Percentiles rank a stretch among this genome's conserved stretches.
Conservation (phyloP, 2,113 vertebrate genomes). For the Phocoena phocoena region DNA sequence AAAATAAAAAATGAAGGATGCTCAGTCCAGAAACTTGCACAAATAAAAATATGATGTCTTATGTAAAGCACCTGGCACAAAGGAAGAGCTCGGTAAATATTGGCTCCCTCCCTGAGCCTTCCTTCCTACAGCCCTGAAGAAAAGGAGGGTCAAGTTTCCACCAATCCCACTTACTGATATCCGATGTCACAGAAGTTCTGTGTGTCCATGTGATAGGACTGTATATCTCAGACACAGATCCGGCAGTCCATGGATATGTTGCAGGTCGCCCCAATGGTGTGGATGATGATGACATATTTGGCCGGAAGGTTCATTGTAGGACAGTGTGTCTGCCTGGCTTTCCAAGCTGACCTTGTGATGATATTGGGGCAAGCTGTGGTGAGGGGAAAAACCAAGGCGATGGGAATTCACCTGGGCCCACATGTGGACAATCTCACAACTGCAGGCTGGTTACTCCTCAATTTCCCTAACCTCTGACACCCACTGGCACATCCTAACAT, state of each 20-base stretch:
- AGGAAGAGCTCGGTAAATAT: not conserved
- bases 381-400: not conserved
- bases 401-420: not conserved
- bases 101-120: not conserved
- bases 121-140: not conserved
- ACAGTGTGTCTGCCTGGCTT: conserved; percentile 71
- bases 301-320: conserved; percentile 63
- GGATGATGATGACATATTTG: conserved; percentile 74
- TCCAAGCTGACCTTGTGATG: conserved; percentile 49
- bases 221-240: not conserved
- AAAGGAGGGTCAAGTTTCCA: too few relatives aligned
- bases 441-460: not conserved
- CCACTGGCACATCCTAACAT: not conserved
- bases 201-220: conserved; percentile 65
- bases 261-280: conserved; percentile 49
- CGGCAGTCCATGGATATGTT: conserved; percentile 28
- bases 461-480: too few relatives aligned
- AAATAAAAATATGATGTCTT: not conserved
- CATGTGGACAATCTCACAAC: not conserved
- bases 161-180: conserved; percentile 64
- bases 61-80: not conserved
- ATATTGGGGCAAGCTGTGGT: conserved; percentile 59
- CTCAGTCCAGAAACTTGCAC: not conserved
- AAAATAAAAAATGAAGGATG: not conserved
- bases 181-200: conserved; percentile 64